These are phyloP conservation scores for Cephalotes varians DNA, from an alignment of 2,888 invertebrate species.

Conservation along the genomic window DNA sequence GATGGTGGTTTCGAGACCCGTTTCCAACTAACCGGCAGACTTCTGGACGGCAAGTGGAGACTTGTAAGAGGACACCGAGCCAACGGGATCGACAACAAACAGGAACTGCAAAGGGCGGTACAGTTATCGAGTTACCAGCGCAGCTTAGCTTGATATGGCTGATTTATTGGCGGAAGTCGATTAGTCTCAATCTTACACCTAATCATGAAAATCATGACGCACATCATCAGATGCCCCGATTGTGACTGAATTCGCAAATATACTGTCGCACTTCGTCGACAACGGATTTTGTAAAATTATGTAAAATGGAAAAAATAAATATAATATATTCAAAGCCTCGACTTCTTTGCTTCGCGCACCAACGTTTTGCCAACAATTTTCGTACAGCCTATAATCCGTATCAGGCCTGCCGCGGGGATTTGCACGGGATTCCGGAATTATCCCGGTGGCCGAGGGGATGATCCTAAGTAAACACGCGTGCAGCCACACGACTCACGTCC, in stretches of 20 bases:
- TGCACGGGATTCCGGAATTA: slow-evolving; percentile 74
- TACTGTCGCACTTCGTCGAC: background rate
- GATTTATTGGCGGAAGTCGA: slow-evolving; percentile 82
- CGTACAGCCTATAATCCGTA: slow-evolving; percentile 65
- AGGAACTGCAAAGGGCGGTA: slow-evolving; percentile 79
- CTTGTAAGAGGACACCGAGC: slow-evolving; percentile 71
- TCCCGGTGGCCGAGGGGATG: slow-evolving; percentile 74
- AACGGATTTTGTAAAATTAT: slow-evolving; percentile 3
- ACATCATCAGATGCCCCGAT: slow-evolving; percentile 21
- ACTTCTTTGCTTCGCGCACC: background rate
- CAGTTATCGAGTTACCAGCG: slow-evolving; percentile 78
- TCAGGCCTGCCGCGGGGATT: slow-evolving; percentile 69
- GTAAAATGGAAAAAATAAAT: background rate
- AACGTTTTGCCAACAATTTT: slow-evolving; percentile 55
- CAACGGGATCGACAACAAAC: slow-evolving; percentile 79
- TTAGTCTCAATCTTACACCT: slow-evolving; percentile 79
- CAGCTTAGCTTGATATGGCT: slow-evolving; percentile 62
- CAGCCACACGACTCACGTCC: slow-evolving; percentile 82
- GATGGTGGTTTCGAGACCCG: slow-evolving; percentile 43
- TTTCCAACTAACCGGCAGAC: slow-evolving; percentile 60
- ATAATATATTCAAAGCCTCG: background rate
- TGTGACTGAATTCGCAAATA: background rate
- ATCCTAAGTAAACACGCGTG: slow-evolving; percentile 84
- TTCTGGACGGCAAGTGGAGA: slow-evolving; percentile 71
- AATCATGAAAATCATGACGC: slow-evolving; percentile 69